Conservation (phyloP, 2,888 invertebrate species). For the Deilephila elpenor region DNA sequence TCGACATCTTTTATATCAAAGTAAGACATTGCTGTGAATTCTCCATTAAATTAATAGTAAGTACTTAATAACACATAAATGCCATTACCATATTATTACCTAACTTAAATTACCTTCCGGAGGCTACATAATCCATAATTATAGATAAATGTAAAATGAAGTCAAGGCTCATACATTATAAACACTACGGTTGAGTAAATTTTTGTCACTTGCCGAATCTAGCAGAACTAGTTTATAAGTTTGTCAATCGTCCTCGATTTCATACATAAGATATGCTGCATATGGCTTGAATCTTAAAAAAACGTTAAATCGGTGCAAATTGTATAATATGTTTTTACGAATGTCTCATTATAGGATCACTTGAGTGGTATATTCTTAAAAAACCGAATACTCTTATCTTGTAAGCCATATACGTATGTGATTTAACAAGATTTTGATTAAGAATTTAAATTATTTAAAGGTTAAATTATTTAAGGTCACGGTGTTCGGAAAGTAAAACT, state of each 20-base stretch:
- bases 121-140: slow-evolving; percentile 2
- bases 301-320: not conserved
- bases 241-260: not conserved
- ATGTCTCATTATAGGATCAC: not conserved
- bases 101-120: not conserved
- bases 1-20: not conserved
- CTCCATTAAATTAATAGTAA: not conserved
- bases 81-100: slow-evolving; percentile 6
- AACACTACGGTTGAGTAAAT: slow-evolving; percentile 32
- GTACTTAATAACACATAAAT: not conserved
- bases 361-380: not conserved
- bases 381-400: not conserved
- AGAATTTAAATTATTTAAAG: not conserved
- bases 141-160: not conserved
- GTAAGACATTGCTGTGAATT: not conserved
- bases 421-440: not conserved
- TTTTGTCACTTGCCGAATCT: slow-evolving; percentile 38
- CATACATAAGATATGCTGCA: not conserved
- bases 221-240: slow-evolving; percentile 38
- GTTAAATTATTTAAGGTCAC: slow-evolving; percentile 3
- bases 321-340: not conserved
- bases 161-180: slow-evolving; percentile 19
- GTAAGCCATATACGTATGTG: no score
- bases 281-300: not conserved
- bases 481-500: not conserved